Base-by-base conservation (phyloP, 1,140 invertebrate genomes). In the Diprion similis region DNA sequence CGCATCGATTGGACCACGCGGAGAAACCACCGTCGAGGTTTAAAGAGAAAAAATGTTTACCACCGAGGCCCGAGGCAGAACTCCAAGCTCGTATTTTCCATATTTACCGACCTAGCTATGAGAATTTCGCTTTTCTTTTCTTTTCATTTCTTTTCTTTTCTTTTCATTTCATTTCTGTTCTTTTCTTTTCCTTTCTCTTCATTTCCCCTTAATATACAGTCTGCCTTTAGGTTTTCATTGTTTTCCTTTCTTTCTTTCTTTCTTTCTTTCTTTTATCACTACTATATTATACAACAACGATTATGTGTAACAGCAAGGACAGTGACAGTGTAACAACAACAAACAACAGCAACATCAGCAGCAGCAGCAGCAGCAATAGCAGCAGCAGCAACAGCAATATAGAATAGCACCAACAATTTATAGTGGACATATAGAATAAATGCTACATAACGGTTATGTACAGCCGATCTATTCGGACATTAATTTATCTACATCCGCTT, bases 141-240 rank as follows among this genome's bases (percentile, higher is more conserved):
- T 74, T 46, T 73, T 66, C 10, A 47, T 51, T 69, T 69, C 65
- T 72, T 71, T 68, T 45, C 19, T 67, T 11, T 45, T 9, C 48
- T 19, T 51, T 48, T 10, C 8, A 48, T 47, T 47, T 13, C 8
- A 24, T 47, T 68, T 71, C 71, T 75, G 47, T 37, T 69, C 70
- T 72, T 68, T 68, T 71, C 46, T 72, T 68, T 71, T 71, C 59
- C 37, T 71, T 11, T 64, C 66, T 71, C 10, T 13, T 64, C 24
- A 37, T 37, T 37, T 37, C 1, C 24, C 24, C 24, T 37, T 37
- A 37, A 37, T 37, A 37, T 37, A 37, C 24, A 37, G 24, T 37
- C 24, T 37, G 24, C 24, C 24, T 6, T 37, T 37, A 6, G 24
- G 24, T 37, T 37, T 37, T 1, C 1, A 37, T 37, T 37, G 24